Percentiles rank a stretch among this genome's conserved stretches.
These are phyloP conservation scores for Cryptocephalus primarius DNA, from an alignment of 2,888 invertebrate genomes.

Conservation along the genomic window DNA sequence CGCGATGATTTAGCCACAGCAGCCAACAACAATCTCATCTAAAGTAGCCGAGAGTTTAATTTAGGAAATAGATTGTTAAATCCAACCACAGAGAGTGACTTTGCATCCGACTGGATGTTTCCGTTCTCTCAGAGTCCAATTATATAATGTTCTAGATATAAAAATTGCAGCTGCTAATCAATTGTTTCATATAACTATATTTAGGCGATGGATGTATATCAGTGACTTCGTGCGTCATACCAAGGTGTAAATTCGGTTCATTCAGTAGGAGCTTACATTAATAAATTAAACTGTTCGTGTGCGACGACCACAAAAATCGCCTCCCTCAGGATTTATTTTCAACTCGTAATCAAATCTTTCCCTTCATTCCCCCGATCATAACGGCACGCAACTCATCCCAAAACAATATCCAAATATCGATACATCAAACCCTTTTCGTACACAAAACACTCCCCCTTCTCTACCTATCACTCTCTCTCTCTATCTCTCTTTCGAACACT, in stretches of 20 bases:
- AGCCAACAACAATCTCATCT: slow-evolving; percentile 29
- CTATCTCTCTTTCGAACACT: no score
- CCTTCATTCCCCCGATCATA: no score
- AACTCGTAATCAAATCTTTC: no score
- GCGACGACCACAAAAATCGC: no score
- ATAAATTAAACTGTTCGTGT: no score
- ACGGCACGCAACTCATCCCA: no score
- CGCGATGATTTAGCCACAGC: slow-evolving; percentile 9
- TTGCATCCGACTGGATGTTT: slow-evolving; percentile 41
- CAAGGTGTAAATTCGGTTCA: not conserved
- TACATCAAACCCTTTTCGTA: no score
- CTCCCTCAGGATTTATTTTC: no score
- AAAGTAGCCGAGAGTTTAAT: slow-evolving; percentile 35
- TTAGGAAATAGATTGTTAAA: slow-evolving; percentile 43
- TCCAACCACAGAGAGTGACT: slow-evolving; percentile 35
- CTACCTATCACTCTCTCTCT: no score
- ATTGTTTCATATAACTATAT: slow-evolving; percentile 9
- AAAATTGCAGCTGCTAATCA: slow-evolving; percentile 32
- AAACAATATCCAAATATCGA: no score
- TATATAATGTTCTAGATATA: slow-evolving; percentile 39
- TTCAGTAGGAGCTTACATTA: not conserved
- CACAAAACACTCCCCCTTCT: no score
- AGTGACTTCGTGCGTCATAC: no score
- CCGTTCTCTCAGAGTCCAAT: slow-evolving; percentile 40
- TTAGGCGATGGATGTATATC: slow-evolving; percentile 3